Evolutionary conservation across 2,888 invertebrate species (phyloP), one percentile per base, ranked within the genome.

Genomic region (Lottia scabra): DNA sequence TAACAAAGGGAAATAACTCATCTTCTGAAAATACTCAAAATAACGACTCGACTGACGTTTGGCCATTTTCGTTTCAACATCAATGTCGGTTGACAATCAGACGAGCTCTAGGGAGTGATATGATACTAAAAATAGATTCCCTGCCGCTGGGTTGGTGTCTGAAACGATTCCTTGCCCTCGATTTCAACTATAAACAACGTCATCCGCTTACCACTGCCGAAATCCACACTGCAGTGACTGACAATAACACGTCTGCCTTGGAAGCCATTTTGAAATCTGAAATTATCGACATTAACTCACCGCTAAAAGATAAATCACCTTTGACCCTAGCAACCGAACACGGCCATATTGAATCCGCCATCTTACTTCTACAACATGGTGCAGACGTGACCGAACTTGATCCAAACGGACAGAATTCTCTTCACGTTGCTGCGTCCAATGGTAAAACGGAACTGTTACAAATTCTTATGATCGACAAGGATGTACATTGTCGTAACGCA

Each of bases 61-160:
- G 30, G 27, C 75, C 78, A 10, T 44, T 27, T 26, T 69, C 70
- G 12, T 71, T 79, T 19, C 73, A 75, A 27, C 48, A 66, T n/a
- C 69, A 65, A 13, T 71, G 75, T 27, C 67, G 72, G 19, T 64
- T 67, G 16, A 65, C 48, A 16, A 71, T 77, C 3, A 67, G 80
- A 63, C 56, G 38, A 13, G 23, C 38, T 19, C 67, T 80, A 2
- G 69, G 65, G 1, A 44, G 65, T 8, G 67, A 71, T 12, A 56
- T 77, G 13, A n/a, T 77, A 19, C 56, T 63, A 10, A 74, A 72
- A 67, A 73, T 79, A 30, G 63, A 74, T 10, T 23, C 23, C 5
- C 67, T 81, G 27, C 76, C 77, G 0, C 63, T 79, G 27, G 70
- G 72, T 15, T 65, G 56, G 13, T 45, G 56, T n/a, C 38, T 76